These are phyloP conservation scores for Netelia melanura DNA, from an alignment of 2,888 invertebrate species.

Conservation along the genomic window DNA sequence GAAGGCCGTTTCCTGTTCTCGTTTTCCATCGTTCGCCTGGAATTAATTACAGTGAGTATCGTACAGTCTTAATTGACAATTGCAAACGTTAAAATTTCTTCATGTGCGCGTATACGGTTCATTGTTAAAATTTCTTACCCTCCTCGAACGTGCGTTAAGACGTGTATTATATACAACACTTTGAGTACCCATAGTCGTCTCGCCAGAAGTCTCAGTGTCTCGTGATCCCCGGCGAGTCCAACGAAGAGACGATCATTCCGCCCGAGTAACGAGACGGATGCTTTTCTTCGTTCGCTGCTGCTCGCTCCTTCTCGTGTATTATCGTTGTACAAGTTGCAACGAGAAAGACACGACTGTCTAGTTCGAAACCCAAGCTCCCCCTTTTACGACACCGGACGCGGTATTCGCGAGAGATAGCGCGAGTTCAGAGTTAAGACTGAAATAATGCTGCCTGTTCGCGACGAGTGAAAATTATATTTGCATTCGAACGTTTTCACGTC, in stretches of 20 bases:
- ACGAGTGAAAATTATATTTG: constrained; percentile 53
- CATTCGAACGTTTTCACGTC: constrained; percentile 46
- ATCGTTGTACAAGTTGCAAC: constrained; percentile 32
- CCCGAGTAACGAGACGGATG: constrained; percentile 31
- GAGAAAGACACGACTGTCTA: constrained; percentile 32
- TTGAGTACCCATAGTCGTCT: constrained; percentile 8
- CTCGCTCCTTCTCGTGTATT: constrained; percentile 27
- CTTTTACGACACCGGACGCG: constrained; percentile 57
- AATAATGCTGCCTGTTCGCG: constrained; percentile 55
- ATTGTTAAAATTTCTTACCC: constrained; percentile 3
- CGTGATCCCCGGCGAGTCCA: constrained; percentile 33
- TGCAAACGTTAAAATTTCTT: constrained; percentile 51
- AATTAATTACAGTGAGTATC: constrained; percentile 51
- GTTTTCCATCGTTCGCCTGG: constrained; percentile 52
- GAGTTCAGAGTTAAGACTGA: constrained; percentile 39
- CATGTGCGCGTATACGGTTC: background rate
- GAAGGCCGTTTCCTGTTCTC: constrained; percentile 58
- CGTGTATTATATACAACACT: background rate
- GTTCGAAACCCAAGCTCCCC: background rate
- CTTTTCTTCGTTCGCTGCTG: background rate
- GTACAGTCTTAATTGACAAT: constrained; percentile 51
- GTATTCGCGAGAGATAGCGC: constrained; percentile 22
- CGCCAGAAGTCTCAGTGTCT: constrained; percentile 25
- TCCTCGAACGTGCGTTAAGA: background rate
- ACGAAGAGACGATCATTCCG: constrained; percentile 41